These are phyloP conservation scores for Manis crassicaudata DNA, from an alignment of 2,797 vertebrate species.

Conservation along the genomic window DNA sequence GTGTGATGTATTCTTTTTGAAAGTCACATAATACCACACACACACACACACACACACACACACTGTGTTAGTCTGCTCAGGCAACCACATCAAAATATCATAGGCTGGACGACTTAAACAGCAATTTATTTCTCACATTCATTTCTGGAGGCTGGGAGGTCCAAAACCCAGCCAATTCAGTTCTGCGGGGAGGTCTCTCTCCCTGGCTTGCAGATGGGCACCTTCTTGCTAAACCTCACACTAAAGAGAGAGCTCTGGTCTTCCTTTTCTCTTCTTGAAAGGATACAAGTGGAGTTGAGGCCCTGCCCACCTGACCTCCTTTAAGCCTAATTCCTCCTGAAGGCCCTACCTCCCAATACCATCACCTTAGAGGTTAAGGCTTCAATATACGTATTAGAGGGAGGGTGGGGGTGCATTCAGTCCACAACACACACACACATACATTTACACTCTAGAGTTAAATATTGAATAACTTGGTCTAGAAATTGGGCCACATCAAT, in stretches of 20 bases:
- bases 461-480: slow-evolving; percentile 29
- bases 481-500: neutral
- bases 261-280: neutral
- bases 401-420: neutral
- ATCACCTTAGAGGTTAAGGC: neutral
- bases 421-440: neutral
- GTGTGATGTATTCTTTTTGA: neutral
- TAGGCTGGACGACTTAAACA: neutral
- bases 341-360: neutral
- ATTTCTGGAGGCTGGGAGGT: neutral
- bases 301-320: neutral
- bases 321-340: neutral
- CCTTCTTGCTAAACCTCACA: neutral
- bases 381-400: neutral
- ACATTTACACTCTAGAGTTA: neutral
- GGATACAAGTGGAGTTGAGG: neutral
- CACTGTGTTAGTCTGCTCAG: neutral
- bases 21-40: neutral
- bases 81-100: neutral
- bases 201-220: neutral
- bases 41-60: neutral
- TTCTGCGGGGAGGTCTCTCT: neutral
- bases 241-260: neutral
- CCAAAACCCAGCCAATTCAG: neutral
- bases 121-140: neutral